Base-by-base conservation (phyloP, 2,888 invertebrate species). In the Ypsolopha scabrella region DNA sequence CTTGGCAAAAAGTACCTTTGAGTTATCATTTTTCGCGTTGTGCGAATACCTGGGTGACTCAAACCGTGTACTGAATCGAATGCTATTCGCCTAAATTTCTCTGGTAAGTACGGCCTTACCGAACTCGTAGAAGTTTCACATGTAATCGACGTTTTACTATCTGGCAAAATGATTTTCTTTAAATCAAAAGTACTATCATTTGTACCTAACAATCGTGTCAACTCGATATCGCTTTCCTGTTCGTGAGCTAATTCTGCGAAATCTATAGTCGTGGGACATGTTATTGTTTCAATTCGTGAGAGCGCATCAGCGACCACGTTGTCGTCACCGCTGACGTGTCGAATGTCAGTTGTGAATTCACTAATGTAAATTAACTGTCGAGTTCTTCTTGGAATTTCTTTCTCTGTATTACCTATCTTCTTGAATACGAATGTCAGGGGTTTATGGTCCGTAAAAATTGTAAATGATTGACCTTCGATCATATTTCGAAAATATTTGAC, bases 301-400 rank as follows among this genome's bases (percentile, higher is more conserved):
- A 61, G 39, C 13, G 55, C 50, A 50, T 59, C 61, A 0, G 57
- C 57, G 3, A 56, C 55, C 14, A 48, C 38, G 45, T 60, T 60
- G 7, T 53, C 41, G 6, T 45, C n/a, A 8, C 58, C 59, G 10
- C 41, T 38, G 0, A 59, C 39, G 43, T 57, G 48, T 13, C 51
- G 49, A 24, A 59, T 58, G 7, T 58, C 52, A 0, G 53, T 57
- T 1, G 57, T 56, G 50, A 57, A 60, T 33, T 61, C 56, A 37
- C 58, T 57, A 9, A 61, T 60, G 38, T 50, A 60, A 9, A 54
- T 9, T 3, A 58, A 39, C 14, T 58, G 58, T 9, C 59, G 51
- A 7, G 55, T 51, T 13, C 59, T 41, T 36, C 58, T 36, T 6
- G 59, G 57, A 7, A 52, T 52, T 54, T 60, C 58, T 24, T 54